Base-by-base conservation (phyloP, 1,140 invertebrate genomes). In the Matsumurasca onukii region DNA sequence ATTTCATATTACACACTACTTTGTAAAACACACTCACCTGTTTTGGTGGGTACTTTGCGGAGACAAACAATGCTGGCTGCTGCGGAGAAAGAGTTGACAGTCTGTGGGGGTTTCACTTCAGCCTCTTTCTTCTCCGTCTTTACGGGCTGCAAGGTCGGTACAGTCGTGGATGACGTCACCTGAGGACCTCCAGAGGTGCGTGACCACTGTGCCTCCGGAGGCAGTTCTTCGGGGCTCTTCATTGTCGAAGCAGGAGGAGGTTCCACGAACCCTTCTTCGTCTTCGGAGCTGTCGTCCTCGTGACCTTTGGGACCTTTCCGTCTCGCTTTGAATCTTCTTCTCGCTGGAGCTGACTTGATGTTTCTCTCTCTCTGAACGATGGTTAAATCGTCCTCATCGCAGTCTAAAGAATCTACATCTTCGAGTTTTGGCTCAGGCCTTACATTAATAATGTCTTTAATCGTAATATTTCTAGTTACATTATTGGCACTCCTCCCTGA, bases 401-500 rank as follows among this genome's bases (percentile, higher is more conserved):
- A 66, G 55, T 61, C 71, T 63, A 13, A 52, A n/a, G n/a, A n/a
- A 64, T 29, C 69, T 70, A 1, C 64, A 13, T 24, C 64, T 64
- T 61, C 71, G 31, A 15, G 31, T 22, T 15, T 59, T 12, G 1
- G 29, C 17, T 61, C 45, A 49, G 15, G 45, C 30, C 15, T 52
- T 30, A 22, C 34, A 65, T 30, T 57, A 30, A 2, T 5, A n/a
- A 31, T 66, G 34, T 22, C 27, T 29, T 31, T 48, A 17, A 12
- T 3, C 55, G 17, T 1, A 3, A 20, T 20, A 1, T 27, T 27
- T 24, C 34, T 2, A 1, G 12, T 62, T 13, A 25, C 17, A n/a
- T n/a, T n/a, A n/a, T n/a, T n/a, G 17, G 30, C 34, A 31, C 22
- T 66, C 29, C 61, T 45, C 0, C 69, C 62, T 3, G 51, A 15